Base-by-base conservation (phyloP, 1,140 invertebrate genomes). In the Ceratina japonica region DNA sequence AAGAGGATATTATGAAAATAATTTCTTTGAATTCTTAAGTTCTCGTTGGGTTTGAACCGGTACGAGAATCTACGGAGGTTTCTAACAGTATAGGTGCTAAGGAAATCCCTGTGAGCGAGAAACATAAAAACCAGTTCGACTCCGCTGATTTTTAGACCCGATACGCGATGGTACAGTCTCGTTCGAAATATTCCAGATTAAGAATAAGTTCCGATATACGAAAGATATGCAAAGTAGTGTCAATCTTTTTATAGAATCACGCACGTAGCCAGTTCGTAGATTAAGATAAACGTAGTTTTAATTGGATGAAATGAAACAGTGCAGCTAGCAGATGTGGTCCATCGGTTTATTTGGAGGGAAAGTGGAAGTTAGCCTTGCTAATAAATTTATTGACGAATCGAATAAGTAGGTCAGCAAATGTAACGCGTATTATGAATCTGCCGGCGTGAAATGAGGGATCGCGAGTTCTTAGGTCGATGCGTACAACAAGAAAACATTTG, bases 311-410 rank as follows among this genome's bases (percentile, higher is more conserved):
- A 56, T 61, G 37, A 54, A 44, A 31, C 7, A 44, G 5, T 56
- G 10, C 3, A 54, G 3, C 8, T 65, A 15, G 22, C 5, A 58
- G n/a, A 77, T 52, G 27, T 52, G 27, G 2, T 12, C 31, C 2
- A 31, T 20, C 22, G 37, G 37, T 44, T 44, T 44, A n/a, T 70
- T 71, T 44, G 10, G 24, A 49, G 27, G 18, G 58, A 79, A 73
- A 79, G 49, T 27, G 18, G 27, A 3, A 24, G 52, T 16, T 16
- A 73, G n/a, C 52, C 70, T 79, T 79, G 77, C 24, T 59, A 74
- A 74, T 64, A 54, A 82, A 74, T 79, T 82, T 56, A 68, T 82
- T 79, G 54, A 63, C 24, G 27, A 71, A 24, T 22, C 4, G 5
- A 24, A 52, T 65, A 79, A 59, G 27, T 80, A 27, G 59, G 59